A percentile compares a stretch with the other conserved stretches of the same genome.
Conservation (phyloP, 2,113 vertebrate species). For the Antechinus stuartii region DNA sequence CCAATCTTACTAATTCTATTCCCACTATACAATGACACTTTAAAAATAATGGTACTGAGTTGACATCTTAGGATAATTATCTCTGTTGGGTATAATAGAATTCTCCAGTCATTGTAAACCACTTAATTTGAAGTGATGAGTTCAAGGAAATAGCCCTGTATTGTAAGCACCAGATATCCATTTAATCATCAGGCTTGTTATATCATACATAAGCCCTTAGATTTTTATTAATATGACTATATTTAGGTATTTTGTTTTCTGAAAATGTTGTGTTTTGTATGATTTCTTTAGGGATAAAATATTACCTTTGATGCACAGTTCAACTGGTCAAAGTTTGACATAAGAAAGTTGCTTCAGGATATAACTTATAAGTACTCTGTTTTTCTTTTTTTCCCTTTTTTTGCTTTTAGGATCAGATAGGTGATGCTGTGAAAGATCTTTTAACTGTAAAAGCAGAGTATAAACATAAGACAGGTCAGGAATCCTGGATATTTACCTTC, state of each 20-base stretch:
- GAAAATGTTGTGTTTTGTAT: neutral
- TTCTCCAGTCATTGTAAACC: no score
- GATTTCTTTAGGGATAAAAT: neutral
- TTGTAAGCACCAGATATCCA: no score
- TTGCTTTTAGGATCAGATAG: conserved; percentile 85
- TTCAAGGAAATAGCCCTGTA: no score
- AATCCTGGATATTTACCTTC: conserved; percentile 85
- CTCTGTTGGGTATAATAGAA: no score
- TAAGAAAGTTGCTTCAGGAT: neutral
- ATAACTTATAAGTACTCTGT: neutral
- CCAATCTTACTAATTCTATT: no score
- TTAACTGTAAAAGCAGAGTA: conserved; percentile 89
- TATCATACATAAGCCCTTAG: neutral
- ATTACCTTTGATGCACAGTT: neutral
- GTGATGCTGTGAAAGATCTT: conserved; percentile 89
- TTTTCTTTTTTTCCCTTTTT: conserved; percentile 60
- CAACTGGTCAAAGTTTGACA: neutral
- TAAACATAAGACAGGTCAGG: conserved; percentile 89
- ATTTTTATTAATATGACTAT: neutral
- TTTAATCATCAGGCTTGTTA: no score
- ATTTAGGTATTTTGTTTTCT: conserved; percentile 2
- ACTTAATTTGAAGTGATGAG: no score
- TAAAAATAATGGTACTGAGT: no score
- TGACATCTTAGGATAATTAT: no score
- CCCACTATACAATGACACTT: no score